Evolutionary conservation across 2,113 vertebrate species (phyloP), one percentile per base, ranked within the genome.

Genomic region (Sturnus vulgaris): DNA sequence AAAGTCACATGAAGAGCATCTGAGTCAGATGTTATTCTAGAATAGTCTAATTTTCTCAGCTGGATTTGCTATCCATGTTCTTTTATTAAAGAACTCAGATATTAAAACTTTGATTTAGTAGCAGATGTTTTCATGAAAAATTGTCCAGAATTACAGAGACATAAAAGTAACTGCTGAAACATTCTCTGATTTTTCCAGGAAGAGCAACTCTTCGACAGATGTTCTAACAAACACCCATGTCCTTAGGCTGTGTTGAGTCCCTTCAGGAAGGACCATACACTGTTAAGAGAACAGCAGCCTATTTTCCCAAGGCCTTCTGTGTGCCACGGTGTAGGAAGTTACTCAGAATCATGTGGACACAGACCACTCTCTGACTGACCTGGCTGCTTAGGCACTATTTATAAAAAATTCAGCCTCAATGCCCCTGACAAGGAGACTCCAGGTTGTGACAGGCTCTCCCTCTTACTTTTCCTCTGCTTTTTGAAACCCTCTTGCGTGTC

Each of bases 171-270:
- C 30, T 77, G n/a, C 40, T 92, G 53, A 72, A 86, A 55, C 24
- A 55, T 40, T 83, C 10, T 25, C 39, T 50, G 21, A 42, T 82
- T 78, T 75, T 59, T 88, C 25, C 52, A 42, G 42, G 20, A 80
- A 80, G 24, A 24, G 8, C 9, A 80, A 5, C 12, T 49, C 33
- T 85, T 49, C 30, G 0, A 22, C 2, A 80, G 11, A n/a, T 1
- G 0, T 77, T 70, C 20, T 70, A 53, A 59, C 31, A 33, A 70
- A 37, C 8, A n/a, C 2, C 16, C 4, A 10, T 12, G 15, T 39
- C 39, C 6, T 2, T 10, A 23, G 31, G 23, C 46, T 77, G 6
- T 15, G 37, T 42, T 0, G 0, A 40, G 11, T 81, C 23, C 15
- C 35, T 42, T 33, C 0, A 0, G 31, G 15, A 70, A 79, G 73